Conservation (phyloP, 2,888 invertebrate species). For the Ashinkailepas kermadecensis region DNA sequence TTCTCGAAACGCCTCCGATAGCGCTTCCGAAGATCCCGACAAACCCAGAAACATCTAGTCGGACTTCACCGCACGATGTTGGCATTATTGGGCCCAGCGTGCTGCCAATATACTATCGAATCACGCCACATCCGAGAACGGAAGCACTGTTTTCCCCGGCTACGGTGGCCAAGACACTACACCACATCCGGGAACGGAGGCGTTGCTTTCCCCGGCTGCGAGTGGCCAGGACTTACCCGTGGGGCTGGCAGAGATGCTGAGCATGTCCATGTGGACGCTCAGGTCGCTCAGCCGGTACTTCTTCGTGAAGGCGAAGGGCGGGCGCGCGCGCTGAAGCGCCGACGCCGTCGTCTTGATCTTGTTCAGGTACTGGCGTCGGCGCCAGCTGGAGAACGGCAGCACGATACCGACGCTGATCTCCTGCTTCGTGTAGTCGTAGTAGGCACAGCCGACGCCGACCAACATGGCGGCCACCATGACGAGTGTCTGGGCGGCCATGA, state of each 20-base stretch:
- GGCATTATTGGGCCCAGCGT: no score
- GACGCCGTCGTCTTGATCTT: slow-evolving; percentile 48
- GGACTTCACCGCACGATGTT: no score
- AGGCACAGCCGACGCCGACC: background rate
- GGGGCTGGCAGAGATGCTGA: slow-evolving; percentile 30
- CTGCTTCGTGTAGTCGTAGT: slow-evolving; percentile 23
- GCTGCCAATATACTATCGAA: no score
- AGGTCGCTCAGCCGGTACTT: slow-evolving; percentile 52
- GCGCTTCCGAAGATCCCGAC: no score
- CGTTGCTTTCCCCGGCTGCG: no score
- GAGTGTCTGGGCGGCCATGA: background rate
- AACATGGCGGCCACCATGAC: slow-evolving; percentile 4
- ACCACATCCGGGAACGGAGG: no score
- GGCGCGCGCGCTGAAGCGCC: background rate
- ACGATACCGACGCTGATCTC: slow-evolving; percentile 58
- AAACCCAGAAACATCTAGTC: no score
- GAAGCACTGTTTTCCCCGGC: no score
- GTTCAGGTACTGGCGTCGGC: slow-evolving; percentile 58
- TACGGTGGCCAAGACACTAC: no score
- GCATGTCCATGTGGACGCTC: slow-evolving; percentile 29
- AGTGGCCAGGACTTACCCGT: slow-evolving; percentile 29
- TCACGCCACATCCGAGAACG: no score
- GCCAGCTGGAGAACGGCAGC: slow-evolving; percentile 68
- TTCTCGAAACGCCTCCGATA: no score
- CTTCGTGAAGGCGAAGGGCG: slow-evolving; percentile 45